Percentiles rank a stretch among this genome's conserved stretches.
phyloP scores from a whole-genome alignment of 1,140 invertebrate genomes.

The Bilobella aurantiaca region DNA sequence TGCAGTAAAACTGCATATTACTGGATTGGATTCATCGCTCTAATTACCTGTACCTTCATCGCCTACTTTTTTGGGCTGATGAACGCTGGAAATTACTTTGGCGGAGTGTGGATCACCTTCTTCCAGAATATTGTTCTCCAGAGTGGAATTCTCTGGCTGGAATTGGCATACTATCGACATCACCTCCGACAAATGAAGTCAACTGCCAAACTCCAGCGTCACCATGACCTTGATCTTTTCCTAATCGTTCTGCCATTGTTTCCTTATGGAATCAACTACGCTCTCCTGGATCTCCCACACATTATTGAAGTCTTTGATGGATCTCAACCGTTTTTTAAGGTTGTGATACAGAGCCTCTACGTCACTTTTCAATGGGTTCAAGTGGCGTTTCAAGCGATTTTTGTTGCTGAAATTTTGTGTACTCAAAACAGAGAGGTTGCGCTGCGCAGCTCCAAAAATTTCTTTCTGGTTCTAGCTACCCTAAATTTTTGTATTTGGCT shows the following conservation, averaged over 20 bases:
- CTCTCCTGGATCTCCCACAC: background rate
- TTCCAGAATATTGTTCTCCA: background rate
- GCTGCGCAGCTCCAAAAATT: background rate
- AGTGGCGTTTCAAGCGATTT: constrained; percentile 2
- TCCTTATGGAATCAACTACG: background rate
- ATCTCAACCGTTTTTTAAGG: no score
- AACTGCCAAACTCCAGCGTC: no score
- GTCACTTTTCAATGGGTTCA: background rate
- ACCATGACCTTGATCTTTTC: background rate
- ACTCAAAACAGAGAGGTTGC: background rate
- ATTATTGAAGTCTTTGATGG: background rate
- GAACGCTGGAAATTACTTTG: background rate
- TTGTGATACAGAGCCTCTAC: background rate
- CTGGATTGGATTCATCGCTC: background rate
- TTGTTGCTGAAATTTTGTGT: background rate
- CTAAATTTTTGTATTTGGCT: constrained; percentile 6
- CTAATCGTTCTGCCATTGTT: background rate
- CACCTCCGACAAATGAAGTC: background rate
- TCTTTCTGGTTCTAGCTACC: background rate
- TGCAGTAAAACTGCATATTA: background rate
- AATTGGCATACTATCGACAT: background rate
- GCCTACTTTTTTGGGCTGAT: background rate
- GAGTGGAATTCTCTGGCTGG: background rate
- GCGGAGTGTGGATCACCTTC: background rate
- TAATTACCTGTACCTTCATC: background rate